phyloP scores from a whole-genome alignment of 2,888 invertebrate species.

The Aphodius granarius region DNA sequence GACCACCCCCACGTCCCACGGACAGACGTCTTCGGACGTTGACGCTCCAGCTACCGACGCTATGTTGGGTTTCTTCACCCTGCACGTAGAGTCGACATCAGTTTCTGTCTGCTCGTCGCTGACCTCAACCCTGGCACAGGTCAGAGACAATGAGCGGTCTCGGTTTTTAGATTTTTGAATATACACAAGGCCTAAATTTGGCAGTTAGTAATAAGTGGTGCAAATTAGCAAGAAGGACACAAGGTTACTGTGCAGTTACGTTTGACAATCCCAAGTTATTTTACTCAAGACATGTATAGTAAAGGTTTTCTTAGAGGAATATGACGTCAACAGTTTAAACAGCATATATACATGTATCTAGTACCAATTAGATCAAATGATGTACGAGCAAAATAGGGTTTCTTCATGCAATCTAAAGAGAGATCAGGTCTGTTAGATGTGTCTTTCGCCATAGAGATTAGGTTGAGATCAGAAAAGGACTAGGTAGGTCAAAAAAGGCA shows the following conservation, averaged over 20 bases:
- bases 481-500: no score
- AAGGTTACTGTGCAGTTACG: constrained; percentile 6
- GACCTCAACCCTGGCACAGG: constrained; percentile 34
- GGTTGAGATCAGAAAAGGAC: no score
- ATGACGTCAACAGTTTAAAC: background rate
- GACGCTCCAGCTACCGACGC: constrained; percentile 51
- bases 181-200: background rate
- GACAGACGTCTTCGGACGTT: constrained; percentile 61
- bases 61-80: constrained; percentile 52
- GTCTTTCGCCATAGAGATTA: background rate
- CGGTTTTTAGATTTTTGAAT: background rate
- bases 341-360: background rate
- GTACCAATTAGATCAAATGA: background rate
- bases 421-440: background rate
- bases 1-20: constrained; percentile 55
- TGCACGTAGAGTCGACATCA: constrained; percentile 36
- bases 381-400: background rate
- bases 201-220: background rate
- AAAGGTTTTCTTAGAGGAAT: no score
- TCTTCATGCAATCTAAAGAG: constrained; percentile 6
- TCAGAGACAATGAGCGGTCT: constrained; percentile 5
- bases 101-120: constrained; percentile 30
- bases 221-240: constrained; percentile 2
- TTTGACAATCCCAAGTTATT: background rate
- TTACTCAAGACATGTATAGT: background rate